These are phyloP conservation scores for Zaprionus davidi DNA, from an alignment of 1,140 invertebrate species.

Conservation along the genomic window DNA sequence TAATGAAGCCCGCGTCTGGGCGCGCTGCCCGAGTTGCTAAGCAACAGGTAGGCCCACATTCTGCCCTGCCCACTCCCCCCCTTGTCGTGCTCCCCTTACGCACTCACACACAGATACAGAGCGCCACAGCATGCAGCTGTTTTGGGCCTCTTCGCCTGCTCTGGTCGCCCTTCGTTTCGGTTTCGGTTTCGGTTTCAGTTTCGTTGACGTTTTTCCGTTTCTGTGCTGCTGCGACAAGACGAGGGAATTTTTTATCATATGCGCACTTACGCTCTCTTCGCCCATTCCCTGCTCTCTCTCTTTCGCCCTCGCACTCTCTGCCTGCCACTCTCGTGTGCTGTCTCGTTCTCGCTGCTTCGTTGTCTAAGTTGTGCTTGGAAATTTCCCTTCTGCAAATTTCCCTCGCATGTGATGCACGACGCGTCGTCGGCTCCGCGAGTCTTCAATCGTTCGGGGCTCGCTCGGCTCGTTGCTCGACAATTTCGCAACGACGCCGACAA, in stretches of 20 bases:
- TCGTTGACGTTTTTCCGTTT: background rate
- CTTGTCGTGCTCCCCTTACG: background rate
- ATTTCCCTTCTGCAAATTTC: slow-evolving; percentile 50
- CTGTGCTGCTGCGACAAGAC: slow-evolving; percentile 47
- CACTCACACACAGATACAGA: slow-evolving; percentile 5
- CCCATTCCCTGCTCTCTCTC: background rate
- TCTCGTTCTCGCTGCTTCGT: background rate
- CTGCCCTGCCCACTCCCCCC: slow-evolving; percentile 28
- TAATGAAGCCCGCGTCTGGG: slow-evolving; percentile 34
- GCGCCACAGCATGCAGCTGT: slow-evolving; percentile 45
- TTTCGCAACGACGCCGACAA: slow-evolving; percentile 25
- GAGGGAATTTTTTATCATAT: slow-evolving; percentile 35
- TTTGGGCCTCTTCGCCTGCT: slow-evolving; percentile 3
- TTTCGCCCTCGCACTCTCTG: background rate
- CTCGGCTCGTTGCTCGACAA: slow-evolving; percentile 20
- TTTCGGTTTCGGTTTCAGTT: background rate
- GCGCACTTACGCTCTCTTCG: slow-evolving; percentile 7
- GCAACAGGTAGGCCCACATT: slow-evolving; percentile 76
- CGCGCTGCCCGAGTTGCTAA: slow-evolving; percentile 61
- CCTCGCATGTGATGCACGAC: background rate
- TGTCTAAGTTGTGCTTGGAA: slow-evolving; percentile 38
- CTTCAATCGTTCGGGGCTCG: slow-evolving; percentile 15
- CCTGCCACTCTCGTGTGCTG: background rate
- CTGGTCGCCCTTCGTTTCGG: slow-evolving; percentile 13
- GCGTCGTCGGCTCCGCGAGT: background rate